phyloP scores from a whole-genome alignment of 2,797 vertebrate species.

The Salmo trutta region DNA sequence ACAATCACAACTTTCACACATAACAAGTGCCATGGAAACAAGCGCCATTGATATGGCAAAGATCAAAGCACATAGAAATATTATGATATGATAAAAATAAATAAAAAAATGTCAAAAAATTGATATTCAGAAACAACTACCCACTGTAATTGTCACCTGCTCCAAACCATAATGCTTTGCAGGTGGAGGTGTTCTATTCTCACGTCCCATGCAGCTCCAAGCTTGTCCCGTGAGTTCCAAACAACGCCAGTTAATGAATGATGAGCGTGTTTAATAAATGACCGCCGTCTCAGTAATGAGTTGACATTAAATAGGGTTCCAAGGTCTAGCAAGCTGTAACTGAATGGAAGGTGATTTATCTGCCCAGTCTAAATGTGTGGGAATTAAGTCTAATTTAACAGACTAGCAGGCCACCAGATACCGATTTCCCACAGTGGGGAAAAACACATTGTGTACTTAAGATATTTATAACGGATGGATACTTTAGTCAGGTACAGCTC shows the following conservation, averaged over 20 bases:
- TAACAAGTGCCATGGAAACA: not conserved
- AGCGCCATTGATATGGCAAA: not conserved
- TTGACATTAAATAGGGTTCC: conserved; percentile 76
- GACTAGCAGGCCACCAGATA: not conserved
- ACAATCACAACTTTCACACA: not conserved
- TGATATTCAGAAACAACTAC: not conserved
- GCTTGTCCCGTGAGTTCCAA: conserved; percentile 10
- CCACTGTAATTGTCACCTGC: not conserved
- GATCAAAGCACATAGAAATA: not conserved
- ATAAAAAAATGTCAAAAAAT: no score
- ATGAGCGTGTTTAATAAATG: conserved; percentile 69
- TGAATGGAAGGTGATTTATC: not conserved
- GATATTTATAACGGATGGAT: no score
- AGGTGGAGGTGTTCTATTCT: not conserved
- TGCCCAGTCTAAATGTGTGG: not conserved
- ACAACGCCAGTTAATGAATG: conserved; percentile 70
- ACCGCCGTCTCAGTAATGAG: conserved; percentile 77
- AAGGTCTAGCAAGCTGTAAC: conserved; percentile 68
- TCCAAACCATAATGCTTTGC: not conserved
- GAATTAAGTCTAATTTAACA: no score
- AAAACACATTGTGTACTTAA: not conserved
- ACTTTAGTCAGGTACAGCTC: no score
- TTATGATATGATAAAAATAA: not conserved
- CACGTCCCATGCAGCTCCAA: conserved; percentile 7
- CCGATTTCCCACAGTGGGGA: not conserved